A percentile compares a stretch with the other conserved stretches of the same genome.
These are phyloP conservation scores for Callopanchax toddi DNA, from an alignment of 2,113 vertebrate genomes.

Conservation along the genomic window DNA sequence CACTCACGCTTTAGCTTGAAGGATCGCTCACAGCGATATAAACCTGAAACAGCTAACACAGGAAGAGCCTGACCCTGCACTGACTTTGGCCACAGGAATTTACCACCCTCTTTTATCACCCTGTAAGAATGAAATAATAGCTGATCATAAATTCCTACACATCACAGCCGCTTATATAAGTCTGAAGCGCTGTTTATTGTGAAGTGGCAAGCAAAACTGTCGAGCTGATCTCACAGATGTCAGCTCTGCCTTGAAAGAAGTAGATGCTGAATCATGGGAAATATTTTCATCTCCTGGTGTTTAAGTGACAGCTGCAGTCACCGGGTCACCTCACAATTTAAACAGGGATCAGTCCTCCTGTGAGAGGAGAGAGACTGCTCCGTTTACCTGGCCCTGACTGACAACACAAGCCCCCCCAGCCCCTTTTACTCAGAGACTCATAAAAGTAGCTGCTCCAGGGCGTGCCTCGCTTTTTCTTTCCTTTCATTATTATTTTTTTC, in stretches of 20 bases:
- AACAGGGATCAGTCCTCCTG: conserved; percentile 8
- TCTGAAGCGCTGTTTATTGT: conserved; percentile 44
- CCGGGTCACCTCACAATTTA: conserved; percentile 39
- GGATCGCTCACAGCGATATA: conserved; percentile 41
- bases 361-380: neutral
- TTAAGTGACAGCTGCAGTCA: conserved; percentile 36
- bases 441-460: conserved; percentile 55
- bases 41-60: conserved; percentile 48
- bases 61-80: conserved; percentile 39
- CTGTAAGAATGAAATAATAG: conserved; percentile 55
- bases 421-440: conserved; percentile 37
- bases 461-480: conserved; percentile 24
- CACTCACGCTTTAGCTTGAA: conserved; percentile 47
- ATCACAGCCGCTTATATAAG: conserved; percentile 47
- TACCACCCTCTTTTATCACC: conserved; percentile 48
- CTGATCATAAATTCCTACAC: conserved; percentile 40
- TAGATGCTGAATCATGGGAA: conserved; percentile 48
- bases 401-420: neutral
- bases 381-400: conserved; percentile 40
- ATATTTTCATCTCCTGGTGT: conserved; percentile 26
- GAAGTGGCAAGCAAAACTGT: conserved; percentile 42
- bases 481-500: conserved; percentile 10
- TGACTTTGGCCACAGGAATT: conserved; percentile 38
- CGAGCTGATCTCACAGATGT: conserved; percentile 44
- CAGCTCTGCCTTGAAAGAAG: conserved; percentile 8